Conservation (phyloP, 2,113 vertebrate genomes). For the Ellobius talpinus region DNA sequence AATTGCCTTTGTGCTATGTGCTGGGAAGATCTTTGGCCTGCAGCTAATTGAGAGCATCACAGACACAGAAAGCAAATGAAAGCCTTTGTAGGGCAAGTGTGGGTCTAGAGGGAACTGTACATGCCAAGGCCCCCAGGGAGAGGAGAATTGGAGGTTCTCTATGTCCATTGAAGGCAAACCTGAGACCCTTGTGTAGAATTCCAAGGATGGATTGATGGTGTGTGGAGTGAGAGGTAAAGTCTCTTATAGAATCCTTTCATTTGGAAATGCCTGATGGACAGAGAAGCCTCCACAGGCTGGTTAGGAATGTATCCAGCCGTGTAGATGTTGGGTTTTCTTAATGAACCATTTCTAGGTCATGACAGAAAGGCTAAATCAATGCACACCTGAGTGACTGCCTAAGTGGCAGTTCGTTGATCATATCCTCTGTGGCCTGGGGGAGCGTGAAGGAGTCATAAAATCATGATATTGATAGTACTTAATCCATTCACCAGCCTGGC, state of each 20-base stretch:
- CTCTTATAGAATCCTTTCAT: not conserved
- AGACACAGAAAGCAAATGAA: not conserved
- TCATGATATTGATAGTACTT: not conserved
- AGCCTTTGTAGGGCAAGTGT: not conserved
- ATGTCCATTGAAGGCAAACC: not conserved
- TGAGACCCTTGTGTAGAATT: not conserved
- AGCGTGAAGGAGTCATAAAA: not conserved
- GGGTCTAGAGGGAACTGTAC: not conserved
- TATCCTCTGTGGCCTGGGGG: not conserved
- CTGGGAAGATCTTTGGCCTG: not conserved
- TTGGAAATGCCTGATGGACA: not conserved
- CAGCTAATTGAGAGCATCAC: not conserved
- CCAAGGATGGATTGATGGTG: not conserved
- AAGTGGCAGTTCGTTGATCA: too few species aligned
- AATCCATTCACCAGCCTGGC: too few species aligned
- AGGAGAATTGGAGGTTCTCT: not conserved
- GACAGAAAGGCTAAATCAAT: not conserved
- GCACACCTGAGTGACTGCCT: not conserved
- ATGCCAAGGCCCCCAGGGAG: too few species aligned
- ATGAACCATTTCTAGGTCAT: not conserved
- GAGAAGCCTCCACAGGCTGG: not conserved
- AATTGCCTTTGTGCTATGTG: not conserved
- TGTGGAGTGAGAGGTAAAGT: not conserved
- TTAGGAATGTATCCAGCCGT: too few species aligned
- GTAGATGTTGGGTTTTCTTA: not conserved